Evolutionary conservation across 2,888 invertebrate species (phyloP), one percentile per base, ranked within the genome.

Genomic region (Nesidiocoris tenuis): DNA sequence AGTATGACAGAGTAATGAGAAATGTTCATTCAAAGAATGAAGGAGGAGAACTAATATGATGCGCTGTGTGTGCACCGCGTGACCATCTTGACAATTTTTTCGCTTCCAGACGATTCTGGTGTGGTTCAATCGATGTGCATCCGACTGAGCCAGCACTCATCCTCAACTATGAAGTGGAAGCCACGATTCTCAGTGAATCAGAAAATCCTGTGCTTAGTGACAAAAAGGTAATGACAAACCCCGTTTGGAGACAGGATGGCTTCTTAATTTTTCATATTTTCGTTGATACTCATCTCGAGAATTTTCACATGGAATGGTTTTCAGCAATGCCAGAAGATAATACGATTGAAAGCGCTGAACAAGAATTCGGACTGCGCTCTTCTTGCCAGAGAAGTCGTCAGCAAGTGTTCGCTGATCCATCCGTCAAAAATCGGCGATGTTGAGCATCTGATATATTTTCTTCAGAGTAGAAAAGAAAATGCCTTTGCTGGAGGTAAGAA

Each of bases 91-190:
- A n/a, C n/a, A n/a, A n/a, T n/a, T n/a, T n/a, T n/a, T n/a, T n/a
- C n/a, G n/a, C n/a, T n/a, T n/a, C n/a, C n/a, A 90, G 90, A 80
- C 89, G 90, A 83, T 88, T 91, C 80, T 88, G 89, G 84, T 90
- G 92, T 77, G 92, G 92, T 67, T 88, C 89, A 77, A 87, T 95
- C 79, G 95, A 96, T 85, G 94, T 94, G 18, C 95, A 96, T 86
- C 94, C 95, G 9, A 91, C 91, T 70, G 91, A 95, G 82, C 91
- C 92, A 82, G 94, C 95, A 61, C 85, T 95, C 68, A 89, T 96
- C 75, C 90, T 95, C 71, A 92, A 91, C 84, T 95, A 95, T 85
- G 92, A 94, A 83, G 86, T 94, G 79, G 93, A 94, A 83, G 94
- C 93, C 64, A 89, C 91, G n/a, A 91, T 94, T 80, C 87, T 93